Conservation (phyloP, 2,888 invertebrate genomes). For the Acrobasis suavella region DNA sequence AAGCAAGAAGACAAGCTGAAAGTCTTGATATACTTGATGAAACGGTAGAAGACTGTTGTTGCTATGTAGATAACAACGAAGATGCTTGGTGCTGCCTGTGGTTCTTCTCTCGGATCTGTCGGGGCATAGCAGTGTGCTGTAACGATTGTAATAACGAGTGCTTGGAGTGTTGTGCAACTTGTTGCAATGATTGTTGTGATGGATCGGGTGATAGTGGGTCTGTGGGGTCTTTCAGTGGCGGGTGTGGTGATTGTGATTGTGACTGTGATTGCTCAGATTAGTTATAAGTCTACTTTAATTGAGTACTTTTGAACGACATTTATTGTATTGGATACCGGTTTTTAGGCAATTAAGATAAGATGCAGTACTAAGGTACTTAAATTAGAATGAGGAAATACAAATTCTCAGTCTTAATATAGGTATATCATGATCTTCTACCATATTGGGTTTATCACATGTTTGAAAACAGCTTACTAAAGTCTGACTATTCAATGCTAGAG, state of each 20-base stretch:
- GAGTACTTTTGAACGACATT: no score
- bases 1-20: slow-evolving; percentile 16
- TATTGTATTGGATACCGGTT: no score
- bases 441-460: no score
- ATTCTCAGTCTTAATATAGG: no score
- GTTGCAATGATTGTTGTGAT: slow-evolving; percentile 41
- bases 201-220: slow-evolving; percentile 6
- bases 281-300: neutral
- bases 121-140: slow-evolving; percentile 36
- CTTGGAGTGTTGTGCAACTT: slow-evolving; percentile 41
- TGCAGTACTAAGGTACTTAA: no score
- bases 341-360: no score
- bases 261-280: slow-evolving; percentile 26
- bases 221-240: slow-evolving; percentile 23
- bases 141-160: slow-evolving; percentile 41
- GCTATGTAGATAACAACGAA: slow-evolving; percentile 34
- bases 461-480: no score
- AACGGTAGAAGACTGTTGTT: slow-evolving; percentile 37
- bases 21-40: neutral
- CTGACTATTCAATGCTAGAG: no score
- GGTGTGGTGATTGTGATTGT: slow-evolving; percentile 26
- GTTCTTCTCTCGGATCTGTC: slow-evolving; percentile 37
- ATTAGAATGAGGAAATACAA: no score
- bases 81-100: slow-evolving; percentile 35
- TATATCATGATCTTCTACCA: no score